Base-by-base conservation (phyloP, 2,888 invertebrate genomes). In the Apotomis betuletana region DNA sequence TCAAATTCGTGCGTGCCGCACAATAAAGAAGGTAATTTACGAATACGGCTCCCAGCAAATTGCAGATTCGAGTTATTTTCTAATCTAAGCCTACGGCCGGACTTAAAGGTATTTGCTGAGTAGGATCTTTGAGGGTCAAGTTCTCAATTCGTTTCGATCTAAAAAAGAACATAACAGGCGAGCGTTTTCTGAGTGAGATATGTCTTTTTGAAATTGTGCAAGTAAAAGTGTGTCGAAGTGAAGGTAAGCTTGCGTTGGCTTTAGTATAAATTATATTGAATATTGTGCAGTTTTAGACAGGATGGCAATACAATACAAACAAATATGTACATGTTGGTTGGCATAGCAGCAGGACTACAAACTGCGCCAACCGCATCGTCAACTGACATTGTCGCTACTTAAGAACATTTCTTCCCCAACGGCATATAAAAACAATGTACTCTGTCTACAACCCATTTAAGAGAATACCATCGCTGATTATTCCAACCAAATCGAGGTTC, bases 21-120 rank as follows among this genome's bases (percentile, higher is more conserved):
- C 51, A 15, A 15, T 71, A 71, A 71, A 58, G 67, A 71, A 67
- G 71, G 57, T 36, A 71, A 71, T 71, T 62, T 67, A 44, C 67
- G 57, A 41, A 62, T 67, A 59, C 15, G 8, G 44, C 71, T 62
- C 57, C 62, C 52, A 27, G 67, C 62, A 51, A 59, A 71, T 61
- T 71, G 59, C 15, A n/a, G 64, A 41, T 54, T 55, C 15, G 44
- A 46, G 67, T 62, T 70, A 60, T 70, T 65, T 61, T 65, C 60
- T 55, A 65, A 65, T 57, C 57, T 57, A 12, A 15, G 36, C 36
- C 12, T 57, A 27, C 57, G 57, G 55, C 46, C 44, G 27, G 36
- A 55, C 27, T 44, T 65, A 55, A 65, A 65, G 64, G 64, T 57
- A 65, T 57, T 65, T 46, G 65, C 65, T 5, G 65, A 65, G 36